These are phyloP conservation scores for Drosophila auraria DNA, from an alignment of 1,140 invertebrate species.

Conservation along the genomic window DNA sequence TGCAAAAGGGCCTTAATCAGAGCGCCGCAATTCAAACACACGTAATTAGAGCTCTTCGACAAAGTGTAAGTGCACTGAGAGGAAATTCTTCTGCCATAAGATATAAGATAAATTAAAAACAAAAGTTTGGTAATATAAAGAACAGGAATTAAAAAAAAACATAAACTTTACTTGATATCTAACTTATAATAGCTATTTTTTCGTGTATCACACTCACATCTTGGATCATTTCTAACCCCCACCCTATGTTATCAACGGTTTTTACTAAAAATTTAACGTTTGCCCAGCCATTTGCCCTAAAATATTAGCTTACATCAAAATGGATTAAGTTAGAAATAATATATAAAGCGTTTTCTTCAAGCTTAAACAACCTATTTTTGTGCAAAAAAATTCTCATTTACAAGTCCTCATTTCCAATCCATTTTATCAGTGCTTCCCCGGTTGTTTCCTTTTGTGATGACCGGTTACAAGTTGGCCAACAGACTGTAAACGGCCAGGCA, in stretches of 20 bases:
- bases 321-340: no score
- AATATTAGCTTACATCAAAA: no score
- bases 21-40: slow-evolving; percentile 48
- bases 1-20: slow-evolving; percentile 39
- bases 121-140: background rate
- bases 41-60: slow-evolving; percentile 66
- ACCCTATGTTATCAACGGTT: background rate
- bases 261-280: no score
- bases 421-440: slow-evolving; percentile 14
- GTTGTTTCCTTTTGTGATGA: slow-evolving; percentile 23
- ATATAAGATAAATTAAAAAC: background rate
- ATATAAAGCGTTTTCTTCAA: background rate
- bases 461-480: slow-evolving; percentile 38
- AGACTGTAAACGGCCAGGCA: slow-evolving; percentile 48
- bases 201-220: no score
- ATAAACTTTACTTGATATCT: no score
- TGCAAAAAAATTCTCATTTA: no score
- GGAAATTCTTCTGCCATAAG: background rate
- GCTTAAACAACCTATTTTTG: background rate
- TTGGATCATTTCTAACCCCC: background rate
- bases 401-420: no score
- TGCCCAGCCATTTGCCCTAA: no score
- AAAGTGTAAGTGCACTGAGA: background rate
- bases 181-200: no score
- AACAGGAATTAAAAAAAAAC: background rate